Evolutionary conservation across 2,113 vertebrate genomes (phyloP), one percentile per base, ranked within the genome.

Genomic region (Callocephalon fimbriatum): DNA sequence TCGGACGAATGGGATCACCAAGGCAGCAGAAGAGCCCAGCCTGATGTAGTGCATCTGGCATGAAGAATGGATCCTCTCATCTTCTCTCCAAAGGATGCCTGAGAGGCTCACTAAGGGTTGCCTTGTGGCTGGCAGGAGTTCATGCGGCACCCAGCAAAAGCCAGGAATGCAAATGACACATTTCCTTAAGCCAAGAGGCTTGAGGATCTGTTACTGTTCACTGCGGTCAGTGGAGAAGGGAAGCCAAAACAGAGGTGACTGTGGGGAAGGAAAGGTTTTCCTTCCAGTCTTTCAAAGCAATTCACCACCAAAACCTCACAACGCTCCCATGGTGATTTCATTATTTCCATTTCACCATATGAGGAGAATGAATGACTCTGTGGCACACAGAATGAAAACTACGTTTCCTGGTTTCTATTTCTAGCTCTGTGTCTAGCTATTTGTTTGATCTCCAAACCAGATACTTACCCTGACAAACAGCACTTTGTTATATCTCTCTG

Each of bases 371-470:
- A 72, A 82, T 67, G 70, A 51, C 37, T n/a, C 15, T 38, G 35
- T 45, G 63, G 32, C 50, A 89, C n/a, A 48, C 15, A 77, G 63
- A 70, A 29, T 59, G 72, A 91, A 94, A 94, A 89, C 45, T 47
- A 65, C 54, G 48, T 68, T 82, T 93, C 51, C 51, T 73, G 58
- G 9, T 90, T 96, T 95, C 92, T 85, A 8, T 84, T 95, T 71
- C 54, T 54, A 81, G 72, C 35, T 71, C n/a, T 62, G 31, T 12
- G 8, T 68, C 27, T 37, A 58, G 65, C 51, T 71, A 26, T 76
- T 80, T 95, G 72, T 87, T 50, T 58, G 23, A 92, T 85, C 67
- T 93, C 85, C 88, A 85, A 53, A 45, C 17, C 51, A 86, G 90
- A 86, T 50, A 76, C 42, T 88, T 45, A 12, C 12, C 62, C 58